These are phyloP conservation scores for Drosophila sturtevanti DNA, from an alignment of 1,140 invertebrate genomes.

Conservation along the genomic window DNA sequence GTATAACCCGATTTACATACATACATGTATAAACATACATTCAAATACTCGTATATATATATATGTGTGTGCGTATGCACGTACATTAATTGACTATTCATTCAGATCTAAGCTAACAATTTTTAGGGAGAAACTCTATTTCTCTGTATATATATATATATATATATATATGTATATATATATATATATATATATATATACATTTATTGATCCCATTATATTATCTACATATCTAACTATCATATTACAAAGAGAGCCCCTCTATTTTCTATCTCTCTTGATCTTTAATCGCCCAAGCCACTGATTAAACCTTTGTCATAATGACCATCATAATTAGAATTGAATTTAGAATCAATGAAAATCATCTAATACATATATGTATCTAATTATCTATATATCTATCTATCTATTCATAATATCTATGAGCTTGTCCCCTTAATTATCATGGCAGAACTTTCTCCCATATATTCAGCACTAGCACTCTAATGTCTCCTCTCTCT, in stretches of 20 bases:
- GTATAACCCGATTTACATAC: neutral
- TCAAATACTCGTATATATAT: too few species aligned
- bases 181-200: neutral
- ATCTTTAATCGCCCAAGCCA: too few species aligned
- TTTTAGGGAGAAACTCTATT: neutral
- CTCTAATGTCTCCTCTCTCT: neutral
- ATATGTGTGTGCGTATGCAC: neutral
- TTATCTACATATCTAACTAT: neutral
- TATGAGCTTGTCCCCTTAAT: neutral
- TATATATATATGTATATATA: neutral
- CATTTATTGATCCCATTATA: too few species aligned
- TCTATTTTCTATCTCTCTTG: neutral
- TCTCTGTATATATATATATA: neutral
- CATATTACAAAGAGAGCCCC: neutral
- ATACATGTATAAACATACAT: neutral
- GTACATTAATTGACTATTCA: neutral
- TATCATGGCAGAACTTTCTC: neutral
- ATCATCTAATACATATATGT: neutral
- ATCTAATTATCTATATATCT: too few species aligned
- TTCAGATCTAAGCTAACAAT: neutral
- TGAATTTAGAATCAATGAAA: neutral
- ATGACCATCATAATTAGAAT: neutral
- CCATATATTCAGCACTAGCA: slow-evolving; percentile 1
- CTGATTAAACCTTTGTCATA: too few species aligned
- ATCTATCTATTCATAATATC: too few species aligned